These are phyloP conservation scores for Paracentrotus lividus DNA, from an alignment of 53 echinoderm and acorn worm species.

Conservation along the genomic window DNA sequence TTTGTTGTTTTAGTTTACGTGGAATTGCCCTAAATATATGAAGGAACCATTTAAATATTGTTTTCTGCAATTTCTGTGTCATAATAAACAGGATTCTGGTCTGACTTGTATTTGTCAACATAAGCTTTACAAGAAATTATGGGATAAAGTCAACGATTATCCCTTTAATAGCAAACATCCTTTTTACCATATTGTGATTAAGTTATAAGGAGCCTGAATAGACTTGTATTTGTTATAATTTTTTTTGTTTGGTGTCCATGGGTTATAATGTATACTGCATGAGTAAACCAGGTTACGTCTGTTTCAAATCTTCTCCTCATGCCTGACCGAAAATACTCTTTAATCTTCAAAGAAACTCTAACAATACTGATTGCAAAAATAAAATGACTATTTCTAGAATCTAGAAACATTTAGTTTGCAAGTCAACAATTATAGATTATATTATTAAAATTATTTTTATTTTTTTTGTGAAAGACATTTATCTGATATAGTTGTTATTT, in stretches of 20 bases:
- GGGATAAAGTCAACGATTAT: too few relatives aligned
- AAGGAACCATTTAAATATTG: neutral
- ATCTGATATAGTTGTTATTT: neutral
- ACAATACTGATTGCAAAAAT: neutral
- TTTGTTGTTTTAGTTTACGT: too few relatives aligned
- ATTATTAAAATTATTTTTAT: conserved; percentile 12
- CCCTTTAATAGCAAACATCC: too few relatives aligned
- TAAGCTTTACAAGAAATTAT: neutral
- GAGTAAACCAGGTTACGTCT: too few relatives aligned
- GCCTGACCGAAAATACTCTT: neutral
- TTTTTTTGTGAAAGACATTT: neutral
- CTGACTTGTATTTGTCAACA: neutral
- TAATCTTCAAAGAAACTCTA: neutral
- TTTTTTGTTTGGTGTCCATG: too few relatives aligned
- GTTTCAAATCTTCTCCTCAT: too few relatives aligned
- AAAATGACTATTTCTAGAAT: neutral
- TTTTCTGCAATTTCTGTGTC: neutral
- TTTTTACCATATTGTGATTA: too few relatives aligned
- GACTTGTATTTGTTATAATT: too few relatives aligned
- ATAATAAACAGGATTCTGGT: neutral
- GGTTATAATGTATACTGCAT: too few relatives aligned
- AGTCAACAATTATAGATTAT: neutral
- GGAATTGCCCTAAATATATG: neutral
- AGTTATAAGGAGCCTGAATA: too few relatives aligned
- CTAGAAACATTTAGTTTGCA: conserved; percentile 11